These are phyloP conservation scores for Clarias magur DNA, from an alignment of 2,113 vertebrate species.

Conservation along the genomic window DNA sequence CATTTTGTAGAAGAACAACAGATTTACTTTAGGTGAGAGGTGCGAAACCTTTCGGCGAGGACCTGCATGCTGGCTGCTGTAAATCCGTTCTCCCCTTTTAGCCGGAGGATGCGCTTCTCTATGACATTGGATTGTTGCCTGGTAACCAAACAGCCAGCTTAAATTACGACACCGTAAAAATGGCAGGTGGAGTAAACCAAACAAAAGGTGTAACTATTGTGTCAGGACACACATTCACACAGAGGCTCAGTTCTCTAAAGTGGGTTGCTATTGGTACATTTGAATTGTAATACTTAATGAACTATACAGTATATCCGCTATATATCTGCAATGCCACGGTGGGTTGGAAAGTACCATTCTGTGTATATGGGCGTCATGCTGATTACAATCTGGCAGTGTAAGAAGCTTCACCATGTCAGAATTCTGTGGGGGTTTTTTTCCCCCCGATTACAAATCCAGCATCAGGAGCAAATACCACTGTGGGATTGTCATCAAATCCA, in stretches of 20 bases:
- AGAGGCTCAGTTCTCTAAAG: not conserved
- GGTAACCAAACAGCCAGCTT: conserved; percentile 60
- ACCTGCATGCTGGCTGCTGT: conserved; percentile 21
- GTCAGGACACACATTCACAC: conserved; percentile 30
- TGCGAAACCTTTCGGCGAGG: conserved; percentile 18
- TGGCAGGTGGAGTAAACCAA: conserved; percentile 41
- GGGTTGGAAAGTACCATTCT: not conserved
- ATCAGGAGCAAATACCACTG: conserved; percentile 5
- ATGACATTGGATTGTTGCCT: conserved; percentile 58
- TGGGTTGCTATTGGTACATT: not conserved
- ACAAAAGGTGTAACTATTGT: conserved; percentile 50
- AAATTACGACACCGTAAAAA: conserved; percentile 53
- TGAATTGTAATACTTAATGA: not conserved
- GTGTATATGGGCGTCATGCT: not conserved
- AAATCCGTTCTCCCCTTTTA: not conserved
- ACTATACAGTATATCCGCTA: not conserved
- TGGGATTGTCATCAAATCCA: not conserved
- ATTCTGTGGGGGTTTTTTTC: not conserved
- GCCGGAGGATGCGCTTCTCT: not conserved
- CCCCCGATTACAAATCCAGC: not conserved
- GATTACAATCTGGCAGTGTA: not conserved
- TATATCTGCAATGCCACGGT: not conserved
- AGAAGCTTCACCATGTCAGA: not conserved
- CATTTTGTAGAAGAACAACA: not conserved
- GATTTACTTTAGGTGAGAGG: not conserved